Base-by-base conservation (phyloP, 2,888 invertebrate species). In the Drosophila nr. fundita region DNA sequence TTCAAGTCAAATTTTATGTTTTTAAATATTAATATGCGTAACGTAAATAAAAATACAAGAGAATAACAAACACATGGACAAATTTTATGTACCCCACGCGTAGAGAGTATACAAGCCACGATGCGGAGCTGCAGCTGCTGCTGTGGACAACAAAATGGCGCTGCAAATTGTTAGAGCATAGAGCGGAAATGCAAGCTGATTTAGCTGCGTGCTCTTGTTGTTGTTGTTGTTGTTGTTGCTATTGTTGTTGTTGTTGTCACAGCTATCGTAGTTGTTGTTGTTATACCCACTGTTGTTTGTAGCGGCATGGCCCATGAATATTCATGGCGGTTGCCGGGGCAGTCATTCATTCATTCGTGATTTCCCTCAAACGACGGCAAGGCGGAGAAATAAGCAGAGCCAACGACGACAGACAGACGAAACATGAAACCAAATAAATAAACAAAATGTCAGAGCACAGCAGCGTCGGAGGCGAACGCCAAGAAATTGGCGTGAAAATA, bases 331-430 rank as follows among this genome's bases (percentile, higher is more conserved):
- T 87, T 83, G 89, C 87, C 68, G 74, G 78, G 78, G 87, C 89
- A 87, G 87, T 85, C 85, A 89, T 87, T 85, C 85, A 87, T 87
- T 89, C 89, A 85, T 84, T 85, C 89, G 89, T 85, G 85, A 85
- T 85, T 85, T 85, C 80, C 84, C 85, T 89, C 89, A 87, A 79
- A 68, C 76, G 40, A 49, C 71, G 57, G 13, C 65, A 34, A 54
- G 36, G 54, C 29, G 50, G 15, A 40, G 32, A 30, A 30, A 30
- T 13, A 42, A 21, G 18, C 21, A 29, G 53, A 40, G 42, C 40
- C 29, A 50, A 70, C 69, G 70, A 77, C 70, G 69, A 70, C 78
- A 89, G 85, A 85, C 87, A 85, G 85, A 85, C 87, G 89, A 84
- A 85, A 85, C 89, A 85, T 89, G 82, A 87, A 84, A 78, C 78